These are phyloP conservation scores for Gymnorhina tibicen DNA, from an alignment of 2,113 vertebrate genomes.

Conservation along the genomic window DNA sequence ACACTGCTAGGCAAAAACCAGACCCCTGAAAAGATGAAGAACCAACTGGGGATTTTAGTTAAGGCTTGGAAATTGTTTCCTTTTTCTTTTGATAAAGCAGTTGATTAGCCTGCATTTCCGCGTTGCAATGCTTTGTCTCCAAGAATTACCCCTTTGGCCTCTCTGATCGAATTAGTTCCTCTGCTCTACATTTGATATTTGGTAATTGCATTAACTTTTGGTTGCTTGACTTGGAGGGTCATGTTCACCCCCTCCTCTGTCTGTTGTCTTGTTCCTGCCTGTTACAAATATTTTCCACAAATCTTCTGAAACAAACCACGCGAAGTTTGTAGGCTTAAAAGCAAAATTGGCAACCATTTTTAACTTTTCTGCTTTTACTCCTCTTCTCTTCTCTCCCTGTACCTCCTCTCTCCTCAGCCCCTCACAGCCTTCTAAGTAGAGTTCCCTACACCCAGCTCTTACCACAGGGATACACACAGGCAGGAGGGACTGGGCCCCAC, in stretches of 20 bases:
- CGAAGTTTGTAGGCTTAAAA: background rate
- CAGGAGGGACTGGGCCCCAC: background rate
- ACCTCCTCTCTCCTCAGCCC: no score
- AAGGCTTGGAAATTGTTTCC: slow-evolving; percentile 36
- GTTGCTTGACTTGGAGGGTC: slow-evolving; percentile 19
- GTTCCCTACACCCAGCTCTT: background rate
- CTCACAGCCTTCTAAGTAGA: background rate
- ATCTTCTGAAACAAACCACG: background rate
- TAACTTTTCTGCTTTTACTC: background rate
- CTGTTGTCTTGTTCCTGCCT: background rate
- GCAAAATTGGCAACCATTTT: background rate
- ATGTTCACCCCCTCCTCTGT: background rate
- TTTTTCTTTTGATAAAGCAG: slow-evolving; percentile 44
- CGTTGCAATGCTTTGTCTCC: slow-evolving; percentile 46
- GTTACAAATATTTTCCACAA: background rate
- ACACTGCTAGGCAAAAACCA: background rate
- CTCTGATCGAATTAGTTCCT: slow-evolving; percentile 60
- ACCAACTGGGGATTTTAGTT: slow-evolving; percentile 26
- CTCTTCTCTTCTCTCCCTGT: background rate
- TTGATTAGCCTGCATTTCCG: slow-evolving; percentile 65
- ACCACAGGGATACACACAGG: background rate
- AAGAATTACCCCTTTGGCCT: slow-evolving; percentile 48
- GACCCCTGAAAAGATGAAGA: background rate
- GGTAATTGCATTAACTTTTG: slow-evolving; percentile 63
- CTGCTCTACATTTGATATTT: slow-evolving; percentile 54